Conservation (phyloP, 1,140 invertebrate genomes). For the Hyposmocoma kahamanoa region DNA sequence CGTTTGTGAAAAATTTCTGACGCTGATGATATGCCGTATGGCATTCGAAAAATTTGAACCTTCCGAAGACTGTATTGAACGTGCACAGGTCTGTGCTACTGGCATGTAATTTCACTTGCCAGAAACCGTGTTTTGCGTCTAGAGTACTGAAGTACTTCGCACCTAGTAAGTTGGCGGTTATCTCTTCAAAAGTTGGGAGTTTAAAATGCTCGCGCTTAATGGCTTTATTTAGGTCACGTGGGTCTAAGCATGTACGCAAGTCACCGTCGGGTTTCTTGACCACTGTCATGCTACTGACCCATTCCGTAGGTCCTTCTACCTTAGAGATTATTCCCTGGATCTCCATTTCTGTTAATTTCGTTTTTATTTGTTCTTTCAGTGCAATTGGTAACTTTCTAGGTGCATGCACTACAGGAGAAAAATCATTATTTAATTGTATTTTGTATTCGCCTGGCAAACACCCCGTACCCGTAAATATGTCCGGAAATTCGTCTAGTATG, state of each 20-base stretch:
- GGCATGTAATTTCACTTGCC: not conserved
- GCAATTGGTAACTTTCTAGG: conserved; percentile 8
- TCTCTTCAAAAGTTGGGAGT: not conserved
- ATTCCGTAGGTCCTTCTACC: conserved; percentile 37
- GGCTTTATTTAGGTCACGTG: not conserved
- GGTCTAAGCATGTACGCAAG: no score
- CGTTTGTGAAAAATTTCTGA: no score
- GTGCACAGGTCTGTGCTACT: not conserved
- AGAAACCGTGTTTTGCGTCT: conserved; percentile 9
- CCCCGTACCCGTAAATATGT: conserved; percentile 6
- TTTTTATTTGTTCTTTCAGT: conserved; percentile 4
- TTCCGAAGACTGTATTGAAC: conserved; percentile 7
- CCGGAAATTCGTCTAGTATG: conserved; percentile 1
- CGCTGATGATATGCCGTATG: not conserved
- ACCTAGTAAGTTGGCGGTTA: conserved; percentile 1
- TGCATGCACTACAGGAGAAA: conserved; percentile 7
- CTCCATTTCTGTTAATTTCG: conserved; percentile 5
- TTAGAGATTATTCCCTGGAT: conserved; percentile 1
- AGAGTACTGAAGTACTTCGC: not conserved
- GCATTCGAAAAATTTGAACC: conserved; percentile 6
- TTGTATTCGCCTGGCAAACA: conserved; percentile 8
- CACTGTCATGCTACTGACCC: conserved; percentile 60
- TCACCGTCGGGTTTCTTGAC: conserved; percentile 45
- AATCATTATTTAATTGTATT: conserved; percentile 5
- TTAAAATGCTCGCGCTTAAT: conserved; percentile 2